Evolutionary conservation across 2,113 vertebrate genomes (phyloP).

Genomic region (Pogona vitticeps): DNA sequence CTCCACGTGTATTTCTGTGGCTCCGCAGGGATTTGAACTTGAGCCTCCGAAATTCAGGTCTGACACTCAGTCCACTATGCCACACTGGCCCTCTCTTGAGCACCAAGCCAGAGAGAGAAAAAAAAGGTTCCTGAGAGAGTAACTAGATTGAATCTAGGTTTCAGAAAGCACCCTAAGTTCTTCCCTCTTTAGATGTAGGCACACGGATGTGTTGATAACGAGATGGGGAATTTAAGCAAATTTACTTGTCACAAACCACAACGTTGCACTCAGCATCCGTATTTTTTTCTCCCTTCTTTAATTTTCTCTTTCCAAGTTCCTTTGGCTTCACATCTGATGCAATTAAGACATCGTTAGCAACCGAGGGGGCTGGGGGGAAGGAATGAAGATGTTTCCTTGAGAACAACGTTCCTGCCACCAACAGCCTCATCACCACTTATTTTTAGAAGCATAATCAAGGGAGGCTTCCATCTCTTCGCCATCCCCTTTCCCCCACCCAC

Average conservation of each 20-base stretch:
- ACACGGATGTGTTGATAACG: background rate
- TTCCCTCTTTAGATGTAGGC: background rate
- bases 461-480: conserved; percentile 48
- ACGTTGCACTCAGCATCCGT: background rate
- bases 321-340: conserved; percentile 6
- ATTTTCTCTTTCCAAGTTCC: background rate
- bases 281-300: too few relatives aligned
- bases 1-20: too few relatives aligned
- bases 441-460: conserved; percentile 66
- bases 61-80: too few relatives aligned
- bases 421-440: conserved; percentile 51
- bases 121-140: too few relatives aligned
- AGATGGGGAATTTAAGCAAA: background rate
- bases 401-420: conserved; percentile 46
- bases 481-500: too few relatives aligned
- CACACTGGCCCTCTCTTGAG: background rate
- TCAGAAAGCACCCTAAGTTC: background rate
- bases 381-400: conserved; percentile 39
- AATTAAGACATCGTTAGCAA: conserved; percentile 16
- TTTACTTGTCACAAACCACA: background rate
- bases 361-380: background rate
- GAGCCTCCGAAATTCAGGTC: too few relatives aligned
- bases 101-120: background rate
- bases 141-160: too few relatives aligned
- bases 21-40: too few relatives aligned